Base-by-base conservation (phyloP, 2,797 vertebrate genomes). In the Calcarius lapponicus region DNA sequence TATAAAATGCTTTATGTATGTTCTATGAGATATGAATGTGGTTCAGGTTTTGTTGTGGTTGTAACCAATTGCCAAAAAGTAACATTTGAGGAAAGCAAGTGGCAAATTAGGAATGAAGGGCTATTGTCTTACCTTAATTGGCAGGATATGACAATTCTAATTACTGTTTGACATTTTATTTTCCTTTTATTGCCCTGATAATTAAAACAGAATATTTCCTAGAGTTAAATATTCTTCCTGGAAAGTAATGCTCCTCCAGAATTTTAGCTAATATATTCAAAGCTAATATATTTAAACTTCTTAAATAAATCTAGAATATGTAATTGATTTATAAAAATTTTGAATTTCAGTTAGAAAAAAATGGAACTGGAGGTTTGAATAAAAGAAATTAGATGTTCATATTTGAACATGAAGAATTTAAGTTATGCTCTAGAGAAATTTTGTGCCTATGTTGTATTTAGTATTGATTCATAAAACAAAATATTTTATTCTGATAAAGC, bases 371-470 rank as follows among this genome's bases (percentile, higher is more conserved):
- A 90, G 45, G 8, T 80, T 53, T 69, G 34, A 75, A 29, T 45
- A 53, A 67, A 80, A 43, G 22, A 74, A 65, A 64, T 88, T 94
- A 93, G 61, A 89, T 71, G 21, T 69, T 90, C 72, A 73, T 75
- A 74, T 95, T 96, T 66, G 16, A 82, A 45, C 3, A 7, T 62
- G 25, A 80, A 83, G 38, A 83, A 1, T 83, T 95, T 85, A 96
- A 91, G 75, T 61, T 42, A 47, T 17, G 1, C 2, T 22, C 25
- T 38, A 62, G 58, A 91, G 91, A 94, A 78, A 65, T 90, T 92
- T 91, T 84, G 56, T 81, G 28, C 61, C 54, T 82, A 45, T 86
- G 70, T 81, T 86, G 53, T 75, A 88, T 95, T 95, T 95, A 94
- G 22, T 85, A n/a, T 54, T 16, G 36, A 74, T 60, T 26, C 53